Conservation (phyloP, 2,888 invertebrate genomes). For the Zeuzera pyrina region DNA sequence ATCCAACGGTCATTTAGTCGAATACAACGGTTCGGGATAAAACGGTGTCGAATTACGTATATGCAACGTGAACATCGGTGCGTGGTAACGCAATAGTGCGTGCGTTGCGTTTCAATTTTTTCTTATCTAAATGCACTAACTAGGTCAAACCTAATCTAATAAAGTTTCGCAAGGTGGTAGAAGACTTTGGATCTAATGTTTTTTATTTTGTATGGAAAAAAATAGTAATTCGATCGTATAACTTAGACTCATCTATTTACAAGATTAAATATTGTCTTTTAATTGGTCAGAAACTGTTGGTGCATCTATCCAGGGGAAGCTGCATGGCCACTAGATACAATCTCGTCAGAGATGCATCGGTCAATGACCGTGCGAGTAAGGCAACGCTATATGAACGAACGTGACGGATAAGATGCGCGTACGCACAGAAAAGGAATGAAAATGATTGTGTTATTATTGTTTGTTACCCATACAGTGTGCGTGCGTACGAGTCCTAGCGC, state of each 20-base stretch:
- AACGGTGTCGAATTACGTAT: background rate
- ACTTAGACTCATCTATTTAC: slow-evolving; percentile 1
- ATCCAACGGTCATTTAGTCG: slow-evolving; percentile 46
- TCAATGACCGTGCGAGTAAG: slow-evolving; percentile 59
- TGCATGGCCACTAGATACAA: slow-evolving; percentile 69
- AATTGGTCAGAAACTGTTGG: slow-evolving; percentile 62
- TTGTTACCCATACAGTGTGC: slow-evolving; percentile 41
- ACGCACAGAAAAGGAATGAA: slow-evolving; percentile 70
- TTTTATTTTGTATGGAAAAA: slow-evolving; percentile 2
- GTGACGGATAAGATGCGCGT: slow-evolving; percentile 58
- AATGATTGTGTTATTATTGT: slow-evolving; percentile 65
- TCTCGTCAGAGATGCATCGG: slow-evolving; percentile 66
- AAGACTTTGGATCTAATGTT: slow-evolving; percentile 3
- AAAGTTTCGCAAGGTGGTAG: slow-evolving; percentile 29
- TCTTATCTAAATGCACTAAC: slow-evolving; percentile 49
- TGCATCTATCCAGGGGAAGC: slow-evolving; percentile 63
- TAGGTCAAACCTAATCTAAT: slow-evolving; percentile 49
- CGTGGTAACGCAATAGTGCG: slow-evolving; percentile 7
- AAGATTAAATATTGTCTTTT: slow-evolving; percentile 44
- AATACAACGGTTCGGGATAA: background rate
- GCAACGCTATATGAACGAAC: slow-evolving; percentile 38
- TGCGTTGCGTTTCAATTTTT: slow-evolving; percentile 40
- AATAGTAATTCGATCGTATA: slow-evolving; percentile 1
- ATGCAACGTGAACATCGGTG: background rate
- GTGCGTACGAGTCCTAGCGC: slow-evolving; percentile 6